Base-by-base conservation (phyloP, 2,888 invertebrate genomes). In the Lithophane semibrunnea region DNA sequence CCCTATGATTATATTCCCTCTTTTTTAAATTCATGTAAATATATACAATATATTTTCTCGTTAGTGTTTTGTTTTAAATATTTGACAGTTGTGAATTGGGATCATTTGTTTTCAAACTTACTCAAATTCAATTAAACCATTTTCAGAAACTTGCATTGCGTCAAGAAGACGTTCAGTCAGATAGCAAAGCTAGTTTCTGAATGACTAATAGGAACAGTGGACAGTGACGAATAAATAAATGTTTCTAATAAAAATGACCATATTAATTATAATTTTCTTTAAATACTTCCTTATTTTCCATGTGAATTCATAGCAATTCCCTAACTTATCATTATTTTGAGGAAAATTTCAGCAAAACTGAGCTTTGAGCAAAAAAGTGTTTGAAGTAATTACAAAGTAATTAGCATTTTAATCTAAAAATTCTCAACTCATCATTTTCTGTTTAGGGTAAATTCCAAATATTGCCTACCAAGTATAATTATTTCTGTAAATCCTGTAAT, bases 331-430 rank as follows among this genome's bases (percentile, higher is more conserved):
- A 60, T 66, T 58, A 58, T 61, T 75, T 54, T 29, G n/a, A 29
- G 47, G 24, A 73, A 82, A 66, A 49, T 60, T 70, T 12, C 7
- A 13, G 1, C 13, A 21, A 52, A 67, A 72, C 56, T 10, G 42
- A 61, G 60, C 16, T 24, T 54, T 58, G 37, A n/a, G 44, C 16
- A 61, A 78, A 75, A 79, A 73, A 60, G 24, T 73, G 37, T 80
- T 80, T 18, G 21, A 70, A 82, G 63, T 70, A 73, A 84, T 80
- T 67, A 63, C 66, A 52, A 83, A 83, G 61, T 70, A 70, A 80
- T 83, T 83, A 75, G 72, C 76, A 80, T 83, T 80, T 76, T 73
- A 67, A 76, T 83, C 18, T 12, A 75, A 75, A 73, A 52, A 56
- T 56, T 67, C 18, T 60, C 70, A 58, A 16, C 56, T 75, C 56